These are phyloP conservation scores for Dolichopus griseipennis DNA, from an alignment of 2,888 invertebrate genomes.

Conservation along the genomic window DNA sequence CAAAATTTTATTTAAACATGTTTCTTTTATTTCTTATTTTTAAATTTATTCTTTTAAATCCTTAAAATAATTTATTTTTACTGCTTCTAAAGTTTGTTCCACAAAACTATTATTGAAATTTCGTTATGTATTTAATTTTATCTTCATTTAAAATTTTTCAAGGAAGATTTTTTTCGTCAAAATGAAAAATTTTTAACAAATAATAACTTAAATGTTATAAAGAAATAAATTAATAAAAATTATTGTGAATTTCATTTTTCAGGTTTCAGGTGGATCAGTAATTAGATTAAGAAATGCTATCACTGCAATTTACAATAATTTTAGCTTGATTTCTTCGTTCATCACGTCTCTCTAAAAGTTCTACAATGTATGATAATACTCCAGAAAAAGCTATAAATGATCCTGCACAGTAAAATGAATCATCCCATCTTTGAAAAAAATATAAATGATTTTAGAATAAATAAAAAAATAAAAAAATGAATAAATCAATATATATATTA, in stretches of 20 bases:
- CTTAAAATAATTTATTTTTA: background rate
- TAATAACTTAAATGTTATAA: background rate
- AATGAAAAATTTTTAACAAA: background rate
- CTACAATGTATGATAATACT: conserved; percentile 38
- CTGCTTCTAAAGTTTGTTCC: background rate
- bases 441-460: conserved; percentile 6
- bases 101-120: background rate
- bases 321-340: conserved; percentile 14
- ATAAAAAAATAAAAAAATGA: background rate
- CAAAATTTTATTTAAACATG: background rate
- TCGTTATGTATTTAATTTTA: background rate
- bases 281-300: conserved; percentile 33
- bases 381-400: conserved; percentile 75
- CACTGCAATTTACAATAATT: conserved; percentile 32
- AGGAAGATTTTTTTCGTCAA: background rate
- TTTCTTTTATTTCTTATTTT: background rate
- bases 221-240: background rate
- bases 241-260: background rate
- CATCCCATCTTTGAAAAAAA: conserved; percentile 53
- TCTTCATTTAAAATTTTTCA: background rate
- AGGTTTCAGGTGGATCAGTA: background rate
- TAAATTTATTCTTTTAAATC: background rate
- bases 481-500: conserved; percentile 8
- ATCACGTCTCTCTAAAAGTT: conserved; percentile 36
- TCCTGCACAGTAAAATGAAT: conserved; percentile 72